These are phyloP conservation scores for Sander lucioperca DNA, from an alignment of 2,113 vertebrate genomes.

Conservation along the genomic window DNA sequence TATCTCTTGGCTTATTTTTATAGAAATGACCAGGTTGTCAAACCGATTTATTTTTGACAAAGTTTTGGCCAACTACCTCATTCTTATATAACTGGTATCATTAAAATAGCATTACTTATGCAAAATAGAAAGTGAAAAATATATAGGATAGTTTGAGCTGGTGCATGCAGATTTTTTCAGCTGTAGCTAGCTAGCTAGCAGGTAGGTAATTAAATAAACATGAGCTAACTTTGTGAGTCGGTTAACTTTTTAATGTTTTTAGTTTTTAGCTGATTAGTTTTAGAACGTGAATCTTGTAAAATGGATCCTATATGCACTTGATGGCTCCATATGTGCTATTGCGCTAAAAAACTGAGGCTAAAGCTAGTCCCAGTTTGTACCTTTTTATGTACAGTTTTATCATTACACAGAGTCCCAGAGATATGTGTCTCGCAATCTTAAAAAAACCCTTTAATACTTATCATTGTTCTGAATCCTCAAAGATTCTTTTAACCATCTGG, in stretches of 20 bases:
- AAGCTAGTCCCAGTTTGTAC: not conserved
- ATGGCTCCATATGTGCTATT: not conserved
- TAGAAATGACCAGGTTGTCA: not conserved
- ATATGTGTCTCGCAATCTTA: not conserved
- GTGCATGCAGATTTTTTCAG: not conserved
- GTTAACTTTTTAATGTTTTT: not conserved
- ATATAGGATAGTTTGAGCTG: not conserved
- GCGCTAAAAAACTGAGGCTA: not conserved
- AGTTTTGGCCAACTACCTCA: slow-evolving; percentile 25
- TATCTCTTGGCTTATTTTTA: slow-evolving; percentile 8
- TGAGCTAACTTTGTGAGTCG: not conserved
- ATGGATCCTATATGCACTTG: not conserved
- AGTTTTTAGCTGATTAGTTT: not conserved
- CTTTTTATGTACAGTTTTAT: not conserved
- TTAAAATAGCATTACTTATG: slow-evolving; percentile 53
- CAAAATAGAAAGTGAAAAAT: slow-evolving; percentile 15
- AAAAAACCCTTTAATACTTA: not conserved
- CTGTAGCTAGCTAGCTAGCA: not conserved
- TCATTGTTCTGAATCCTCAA: not conserved
- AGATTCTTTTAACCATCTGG: not conserved
- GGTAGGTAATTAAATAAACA: not conserved
- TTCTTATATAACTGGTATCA: slow-evolving; percentile 50
- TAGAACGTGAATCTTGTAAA: not conserved
- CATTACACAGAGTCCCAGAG: not conserved
- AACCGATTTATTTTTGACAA: slow-evolving; percentile 40